Base-by-base conservation (phyloP, 2,113 vertebrate species). In the Pygathrix nemaeus region DNA sequence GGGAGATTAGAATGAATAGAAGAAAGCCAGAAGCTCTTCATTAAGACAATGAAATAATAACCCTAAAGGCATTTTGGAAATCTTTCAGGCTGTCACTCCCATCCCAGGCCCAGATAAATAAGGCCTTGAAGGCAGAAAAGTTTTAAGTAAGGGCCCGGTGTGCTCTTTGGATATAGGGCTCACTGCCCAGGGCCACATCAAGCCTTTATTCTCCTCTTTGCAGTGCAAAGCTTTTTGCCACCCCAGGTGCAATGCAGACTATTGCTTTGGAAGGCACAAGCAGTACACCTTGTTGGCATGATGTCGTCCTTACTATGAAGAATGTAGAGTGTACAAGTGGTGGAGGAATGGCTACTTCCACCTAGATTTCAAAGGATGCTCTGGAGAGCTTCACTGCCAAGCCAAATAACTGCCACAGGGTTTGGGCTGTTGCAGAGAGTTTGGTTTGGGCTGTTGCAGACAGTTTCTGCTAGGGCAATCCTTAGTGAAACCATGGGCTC, bases 261-360 rank as follows among this genome's bases (percentile, higher is more conserved):
- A 12, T 23, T 32, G 23, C 16, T 38, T 20, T 40, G 10, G 17
- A 72, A 27, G 18, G 6, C n/a, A 38, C 6, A 38, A 3, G 23
- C 52, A 18, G 1, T 35, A 4, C 45, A 1, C 10, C 6, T 20
- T 12, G 2, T 9, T 32, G 21, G 48, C 13, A 2, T 78, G 35
- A 18, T 20, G 38, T 9, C 14, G n/a, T 40, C 27, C 59, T 68
- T 5, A 79, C 1, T 50, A 2, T 50, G 9, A 30, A 45, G 9
- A 4, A 50, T 21, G 35, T 59, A 25, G 20, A 30, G n/a, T 64
- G 25, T 64, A 21, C 30, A n/a, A 27, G 55, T 30, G n/a, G 21
- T 4, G 27, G 38, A 57, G 27, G 1, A 8, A 83, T 6, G 16
- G 23, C 32, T 68, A 27, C 21, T 57, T 68, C 25, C 4, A 30